Evolutionary conservation across 2,797 vertebrate species (phyloP).

Genomic region (Lophotriccus pileatus): DNA sequence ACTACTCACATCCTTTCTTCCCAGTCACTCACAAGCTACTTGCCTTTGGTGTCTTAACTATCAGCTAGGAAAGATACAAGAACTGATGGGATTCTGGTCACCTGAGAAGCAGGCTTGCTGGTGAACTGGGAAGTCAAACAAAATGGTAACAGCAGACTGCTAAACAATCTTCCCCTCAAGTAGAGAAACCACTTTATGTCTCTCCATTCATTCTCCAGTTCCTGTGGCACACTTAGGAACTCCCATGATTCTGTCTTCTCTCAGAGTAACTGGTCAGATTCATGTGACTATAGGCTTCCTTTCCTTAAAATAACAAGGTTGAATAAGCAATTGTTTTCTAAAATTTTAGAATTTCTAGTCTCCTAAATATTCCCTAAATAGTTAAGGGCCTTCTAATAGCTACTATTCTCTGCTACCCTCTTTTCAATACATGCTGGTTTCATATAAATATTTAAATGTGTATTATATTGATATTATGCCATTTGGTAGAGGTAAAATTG

Average conservation of each 20-base stretch:
- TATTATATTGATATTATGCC: neutral
- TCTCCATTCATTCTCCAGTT: neutral
- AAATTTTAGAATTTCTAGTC: neutral
- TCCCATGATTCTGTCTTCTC: neutral
- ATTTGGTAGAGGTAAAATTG: neutral
- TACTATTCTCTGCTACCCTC: neutral
- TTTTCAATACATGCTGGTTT: neutral
- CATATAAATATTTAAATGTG: fast-evolving
- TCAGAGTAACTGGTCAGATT: neutral
- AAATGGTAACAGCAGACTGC: neutral
- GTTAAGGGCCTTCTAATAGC: neutral
- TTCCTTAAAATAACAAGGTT: neutral
- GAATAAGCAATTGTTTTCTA: neutral
- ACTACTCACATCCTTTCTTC: neutral
- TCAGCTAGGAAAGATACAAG: neutral
- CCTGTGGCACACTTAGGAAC: neutral
- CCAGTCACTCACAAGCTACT: neutral
- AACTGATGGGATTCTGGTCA: neutral
- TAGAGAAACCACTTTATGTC: neutral
- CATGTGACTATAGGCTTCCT: neutral
- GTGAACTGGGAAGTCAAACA: neutral
- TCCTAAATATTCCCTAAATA: neutral
- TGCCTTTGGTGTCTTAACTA: neutral
- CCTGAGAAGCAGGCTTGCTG: neutral
- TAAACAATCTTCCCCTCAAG: neutral